These are phyloP conservation scores for Caenorhabditis angaria DNA, from an alignment of 2,888 invertebrate genomes.

Conservation along the genomic window DNA sequence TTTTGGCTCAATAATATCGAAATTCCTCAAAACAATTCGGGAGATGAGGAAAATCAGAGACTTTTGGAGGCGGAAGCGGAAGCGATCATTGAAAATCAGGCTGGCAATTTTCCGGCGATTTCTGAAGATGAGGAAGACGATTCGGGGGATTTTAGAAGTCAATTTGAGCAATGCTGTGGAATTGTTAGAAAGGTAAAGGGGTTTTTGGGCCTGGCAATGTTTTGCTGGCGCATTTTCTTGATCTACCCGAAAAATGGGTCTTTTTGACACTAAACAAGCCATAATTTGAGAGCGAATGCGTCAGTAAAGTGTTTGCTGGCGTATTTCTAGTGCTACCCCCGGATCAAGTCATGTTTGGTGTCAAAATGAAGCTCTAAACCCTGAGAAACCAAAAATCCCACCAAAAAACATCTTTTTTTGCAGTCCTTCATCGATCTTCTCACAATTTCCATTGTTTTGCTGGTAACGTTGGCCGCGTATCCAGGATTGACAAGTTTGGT, in stretches of 20 bases:
- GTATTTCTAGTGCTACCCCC: too few relatives aligned
- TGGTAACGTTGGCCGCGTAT: conserved; percentile 50
- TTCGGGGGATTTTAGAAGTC: not conserved
- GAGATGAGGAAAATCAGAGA: conserved; percentile 11
- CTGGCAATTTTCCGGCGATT: conserved; percentile 33
- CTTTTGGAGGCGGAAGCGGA: conserved; percentile 5
- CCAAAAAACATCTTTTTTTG: not conserved
- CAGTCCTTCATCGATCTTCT: conserved; percentile 22
- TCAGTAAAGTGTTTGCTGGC: too few relatives aligned
- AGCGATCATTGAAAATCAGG: conserved; percentile 21
- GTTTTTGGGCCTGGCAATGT: too few relatives aligned
- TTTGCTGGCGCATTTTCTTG: too few relatives aligned
- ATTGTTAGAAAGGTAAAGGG: conserved; percentile 21
- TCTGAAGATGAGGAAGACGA: conserved; percentile 3
- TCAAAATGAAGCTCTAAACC: too few relatives aligned
- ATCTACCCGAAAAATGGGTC: too few relatives aligned
- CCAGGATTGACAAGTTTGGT: conserved; percentile 56
- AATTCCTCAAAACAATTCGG: conserved; percentile 16
- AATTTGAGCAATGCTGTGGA: conserved; percentile 18
- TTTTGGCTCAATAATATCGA: conserved; percentile 26
- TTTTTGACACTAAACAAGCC: too few relatives aligned
- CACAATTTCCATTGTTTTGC: conserved; percentile 34
- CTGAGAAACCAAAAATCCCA: too few relatives aligned
- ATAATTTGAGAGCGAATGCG: too few relatives aligned
- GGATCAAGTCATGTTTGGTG: too few relatives aligned